Conservation (phyloP, 2,797 vertebrate species). For the Gymnocypris eckloni region DNA sequence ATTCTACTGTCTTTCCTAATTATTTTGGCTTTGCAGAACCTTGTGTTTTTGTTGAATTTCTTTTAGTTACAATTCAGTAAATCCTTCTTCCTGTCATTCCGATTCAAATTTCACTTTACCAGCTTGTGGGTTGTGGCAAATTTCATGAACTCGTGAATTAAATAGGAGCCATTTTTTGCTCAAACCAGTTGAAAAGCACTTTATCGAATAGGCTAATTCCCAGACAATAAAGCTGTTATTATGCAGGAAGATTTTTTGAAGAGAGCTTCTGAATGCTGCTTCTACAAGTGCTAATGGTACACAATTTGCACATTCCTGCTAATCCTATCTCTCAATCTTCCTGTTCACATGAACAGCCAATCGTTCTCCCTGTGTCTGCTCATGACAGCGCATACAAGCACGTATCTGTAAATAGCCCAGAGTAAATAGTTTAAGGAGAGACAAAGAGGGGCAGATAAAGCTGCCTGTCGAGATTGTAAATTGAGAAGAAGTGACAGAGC, state of each 20-base stretch:
- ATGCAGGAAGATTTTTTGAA: background rate
- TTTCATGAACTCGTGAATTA: background rate
- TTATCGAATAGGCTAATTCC: background rate
- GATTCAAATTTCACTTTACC: background rate
- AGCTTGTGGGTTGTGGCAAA: background rate
- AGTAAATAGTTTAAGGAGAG: slow-evolving; percentile 54
- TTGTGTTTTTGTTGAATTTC: background rate
- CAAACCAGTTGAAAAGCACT: background rate
- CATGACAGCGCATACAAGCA: slow-evolving; percentile 51
- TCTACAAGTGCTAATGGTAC: slow-evolving; percentile 1
- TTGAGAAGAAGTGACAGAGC: slow-evolving; percentile 81
- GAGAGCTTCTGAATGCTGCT: background rate
- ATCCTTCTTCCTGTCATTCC: background rate
- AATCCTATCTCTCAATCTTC: slow-evolving; percentile 42
- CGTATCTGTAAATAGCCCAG: slow-evolving; percentile 51
- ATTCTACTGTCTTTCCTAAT: background rate
- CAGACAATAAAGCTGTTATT: background rate
- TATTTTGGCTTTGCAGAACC: background rate
- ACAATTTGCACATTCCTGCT: slow-evolving; percentile 9
- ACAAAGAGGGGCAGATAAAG: slow-evolving; percentile 69
- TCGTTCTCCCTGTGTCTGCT: slow-evolving; percentile 34
- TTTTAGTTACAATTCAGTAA: background rate
- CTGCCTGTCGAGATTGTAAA: slow-evolving; percentile 77
- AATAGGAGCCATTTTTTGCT: background rate
- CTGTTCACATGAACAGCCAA: slow-evolving; percentile 35